Evolutionary conservation across 2,888 invertebrate genomes (phyloP).

Genomic region (Polydrusus tereticollis): DNA sequence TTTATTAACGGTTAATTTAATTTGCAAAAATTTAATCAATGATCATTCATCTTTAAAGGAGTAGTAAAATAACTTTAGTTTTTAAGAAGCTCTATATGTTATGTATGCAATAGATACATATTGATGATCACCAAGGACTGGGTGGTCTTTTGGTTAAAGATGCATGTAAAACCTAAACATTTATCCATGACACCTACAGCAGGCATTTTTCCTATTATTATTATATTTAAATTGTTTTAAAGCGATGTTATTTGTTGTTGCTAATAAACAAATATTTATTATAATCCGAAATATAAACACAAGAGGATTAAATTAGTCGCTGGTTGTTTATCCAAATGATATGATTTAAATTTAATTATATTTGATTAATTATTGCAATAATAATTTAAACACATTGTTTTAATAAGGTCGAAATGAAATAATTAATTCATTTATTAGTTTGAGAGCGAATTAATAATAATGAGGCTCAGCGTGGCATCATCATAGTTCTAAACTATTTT

Average conservation of each 20-base stretch:
- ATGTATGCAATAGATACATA: too few relatives aligned
- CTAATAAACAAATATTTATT: slow-evolving; percentile 24
- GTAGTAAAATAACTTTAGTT: too few relatives aligned
- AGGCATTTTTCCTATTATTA: too few relatives aligned
- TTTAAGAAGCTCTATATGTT: too few relatives aligned
- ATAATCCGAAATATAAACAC: slow-evolving; percentile 24
- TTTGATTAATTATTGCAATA: slow-evolving; percentile 42
- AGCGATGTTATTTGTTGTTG: slow-evolving; percentile 7
- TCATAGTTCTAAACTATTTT: slow-evolving; percentile 32
- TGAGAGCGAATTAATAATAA: slow-evolving; percentile 36
- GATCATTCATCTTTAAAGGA: too few relatives aligned
- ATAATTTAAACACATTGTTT: slow-evolving; percentile 42
- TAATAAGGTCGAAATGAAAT: slow-evolving; percentile 44
- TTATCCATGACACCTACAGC: neutral
- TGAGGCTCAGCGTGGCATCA: slow-evolving; percentile 13
- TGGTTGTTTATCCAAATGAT: slow-evolving; percentile 37
- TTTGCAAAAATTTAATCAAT: neutral
- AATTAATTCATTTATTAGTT: slow-evolving; percentile 44
- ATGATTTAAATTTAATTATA: slow-evolving; percentile 44
- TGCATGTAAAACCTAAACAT: too few relatives aligned
- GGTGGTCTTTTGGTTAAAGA: too few relatives aligned
- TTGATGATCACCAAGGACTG: too few relatives aligned
- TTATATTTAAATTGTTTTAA: neutral
- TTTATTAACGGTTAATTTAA: neutral
- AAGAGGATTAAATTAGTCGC: slow-evolving; percentile 24